Evolutionary conservation across 1,140 invertebrate genomes (phyloP).

Genomic region (Vanessa atalanta): DNA sequence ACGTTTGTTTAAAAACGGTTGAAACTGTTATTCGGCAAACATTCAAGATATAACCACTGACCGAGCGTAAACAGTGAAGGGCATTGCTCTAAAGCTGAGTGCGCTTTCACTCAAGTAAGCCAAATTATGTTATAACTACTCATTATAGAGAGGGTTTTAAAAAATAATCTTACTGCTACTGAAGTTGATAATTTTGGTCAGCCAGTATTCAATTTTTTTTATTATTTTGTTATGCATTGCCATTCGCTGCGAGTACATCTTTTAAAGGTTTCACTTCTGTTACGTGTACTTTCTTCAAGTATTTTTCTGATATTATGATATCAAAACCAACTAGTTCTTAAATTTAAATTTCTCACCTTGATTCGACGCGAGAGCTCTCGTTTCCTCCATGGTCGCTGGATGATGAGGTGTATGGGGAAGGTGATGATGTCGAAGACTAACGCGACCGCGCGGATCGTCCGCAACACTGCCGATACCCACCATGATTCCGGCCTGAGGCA

Average conservation of each 20-base stretch:
- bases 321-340: no score
- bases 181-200: no score
- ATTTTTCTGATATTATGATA: background rate
- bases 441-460: constrained; percentile 87
- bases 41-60: background rate
- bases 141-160: background rate
- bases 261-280: no score
- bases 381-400: constrained; percentile 93
- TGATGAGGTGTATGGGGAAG: constrained; percentile 92
- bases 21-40: background rate
- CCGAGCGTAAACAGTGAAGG: constrained; percentile 2
- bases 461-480: constrained; percentile 87
- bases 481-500: constrained; percentile 87
- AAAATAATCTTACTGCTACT: background rate
- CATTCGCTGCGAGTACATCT: no score
- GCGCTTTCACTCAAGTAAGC: background rate
- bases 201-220: background rate
- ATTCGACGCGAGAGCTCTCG: constrained; percentile 86
- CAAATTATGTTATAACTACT: background rate
- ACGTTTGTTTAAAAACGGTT: background rate
- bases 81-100: background rate
- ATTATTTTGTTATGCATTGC: background rate
- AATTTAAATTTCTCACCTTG: constrained; percentile 81
- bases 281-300: background rate
- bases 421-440: constrained; percentile 94